Base-by-base conservation (phyloP, 2,797 vertebrate species). In the Parotocinclus haroldoi region DNA sequence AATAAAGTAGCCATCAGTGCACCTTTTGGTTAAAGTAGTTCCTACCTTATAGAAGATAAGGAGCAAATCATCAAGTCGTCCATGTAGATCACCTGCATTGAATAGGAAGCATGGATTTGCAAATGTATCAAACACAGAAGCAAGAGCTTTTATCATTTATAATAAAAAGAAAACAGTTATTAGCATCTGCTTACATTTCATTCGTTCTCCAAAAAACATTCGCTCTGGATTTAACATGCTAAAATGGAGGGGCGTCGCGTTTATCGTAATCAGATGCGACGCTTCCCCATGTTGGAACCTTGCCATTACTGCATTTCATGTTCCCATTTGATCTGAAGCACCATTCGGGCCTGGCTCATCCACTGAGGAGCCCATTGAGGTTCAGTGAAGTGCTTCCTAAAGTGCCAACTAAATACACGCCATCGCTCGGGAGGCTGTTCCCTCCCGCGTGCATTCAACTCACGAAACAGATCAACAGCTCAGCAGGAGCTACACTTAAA, bases 1-100 rank as follows among this genome's bases (percentile, higher is more conserved):
- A 27, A 27, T 27, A 27, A 27, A 27, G 27, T 27, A 5, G 27
- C 27, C 2, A 27, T 27, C 2, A 27, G 27, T 27, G 27, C 27
- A 27, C 5, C 27, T 27, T 27, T 27, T 27, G 27, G 27, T 27
- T 27, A 27, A 27, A 5, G 27, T 27, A 27, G 2, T n/a, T 7
- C 18, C 83, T 90, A 97, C 97, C 92, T 99, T 99, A 76, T 95
- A 96, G 84, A 98, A 99, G 85, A 99, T 98, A 69, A 99, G 87
- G 58, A 98, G 83, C 58, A 99, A 88, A 83, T 99, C 97, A 81
- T 99, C 95, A 10, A 99, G 84, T 44, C 92, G 92, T 38, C 96
- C 96, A 74, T 99, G 97, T 27, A 99, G 86, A 87, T 99, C 96
- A 76, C 97, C 97, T 99, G 82, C 2, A 82, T 14, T n/a, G 27